Evolutionary conservation across 2,888 invertebrate species (phyloP), one percentile per base, ranked within the genome.

Genomic region (Carcina quercana): DNA sequence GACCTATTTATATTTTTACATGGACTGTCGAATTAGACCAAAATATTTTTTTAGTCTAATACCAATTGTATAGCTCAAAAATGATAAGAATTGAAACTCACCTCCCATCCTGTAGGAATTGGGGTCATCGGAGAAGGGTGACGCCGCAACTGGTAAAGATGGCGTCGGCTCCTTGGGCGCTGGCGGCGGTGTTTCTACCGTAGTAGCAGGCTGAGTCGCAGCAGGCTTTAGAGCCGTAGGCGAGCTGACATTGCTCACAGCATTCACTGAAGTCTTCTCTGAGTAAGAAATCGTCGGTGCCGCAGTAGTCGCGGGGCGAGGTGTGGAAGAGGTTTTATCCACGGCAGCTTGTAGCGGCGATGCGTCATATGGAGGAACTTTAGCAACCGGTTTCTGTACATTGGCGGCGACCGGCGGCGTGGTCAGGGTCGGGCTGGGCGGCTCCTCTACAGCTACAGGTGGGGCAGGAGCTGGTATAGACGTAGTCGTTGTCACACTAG

Each of bases 91-190:
- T 3, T 19, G 6, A 19, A 28, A 25, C 17, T 37, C 68, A 91
- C 91, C 91, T 69, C 90, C 91, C 86, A 90, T 89, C 54, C 89
- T 85, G 50, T 88, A 89, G 0, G 88, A 87, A 50, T 87, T 86
- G 2, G 91, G 91, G 68, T 91, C 90, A 49, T 89, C 86, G 43
- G 85, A 85, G 50, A 79, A 82, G 10, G 86, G 86, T 17, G 85
- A 82, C 0, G 79, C 69, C 37, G 63, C 75, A 27, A 70, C 62
- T 0, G 83, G 80, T 30, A 70, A 46, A 1, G 79, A 60, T 0
- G 84, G 75, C 1, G 71, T 50, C 11, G 59, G 47, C 24, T 74
- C 67, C 42, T 76, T 74, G 24, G 43, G 56, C 2, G 55, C 30
- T 0, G 67, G 55, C 10, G 53, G 44, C 11, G 67, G 66, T 4